Evolutionary conservation across 2,888 invertebrate species (phyloP), one percentile per base, ranked within the genome.

Genomic region (Horisme vitalbata): DNA sequence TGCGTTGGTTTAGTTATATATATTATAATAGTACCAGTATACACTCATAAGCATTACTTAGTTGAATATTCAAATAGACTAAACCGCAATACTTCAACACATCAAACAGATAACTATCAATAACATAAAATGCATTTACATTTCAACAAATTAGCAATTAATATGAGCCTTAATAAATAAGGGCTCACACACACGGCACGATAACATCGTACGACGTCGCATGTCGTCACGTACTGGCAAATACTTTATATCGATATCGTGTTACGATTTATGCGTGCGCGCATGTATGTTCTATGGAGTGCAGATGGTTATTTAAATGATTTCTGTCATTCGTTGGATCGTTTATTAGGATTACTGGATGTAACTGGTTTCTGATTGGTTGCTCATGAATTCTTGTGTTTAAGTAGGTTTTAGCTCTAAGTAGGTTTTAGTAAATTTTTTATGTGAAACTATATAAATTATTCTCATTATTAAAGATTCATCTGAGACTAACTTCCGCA

Each of bases 181-280:
- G 61, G 64, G 47, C 59, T 62, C 65, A 63, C 65, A 71, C 68
- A 69, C 59, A 65, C 68, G 41, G 33, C 31, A 44, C 59, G 73
- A 73, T 72, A 72, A 65, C 59, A 72, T 70, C 73, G 55, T 58
- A 68, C 75, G 77, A 74, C 75, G 61, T 73, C 64, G 71, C 79
- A 71, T 77, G 83, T 83, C 84, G 72, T 79, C 84, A 82, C 82
- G 76, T 84, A 73, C 75, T 66, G 59, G 58, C 57, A 47, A 60
- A 43, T 52, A 61, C 64, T 82, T 84, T 84, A 83, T 83, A 68
- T 74, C 75, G 78, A 77, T 83, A 85, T 85, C 82, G 71, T 65
- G 68, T 85, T 85, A 69, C 85, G 79, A 83, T 85, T 84, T 85
- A 85, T 71, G 61, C 56, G 57, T 32, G 38, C 26, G 43, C 55